These are phyloP conservation scores for Urocynchramus pylzowi DNA, from an alignment of 2,113 vertebrate genomes.

Conservation along the genomic window DNA sequence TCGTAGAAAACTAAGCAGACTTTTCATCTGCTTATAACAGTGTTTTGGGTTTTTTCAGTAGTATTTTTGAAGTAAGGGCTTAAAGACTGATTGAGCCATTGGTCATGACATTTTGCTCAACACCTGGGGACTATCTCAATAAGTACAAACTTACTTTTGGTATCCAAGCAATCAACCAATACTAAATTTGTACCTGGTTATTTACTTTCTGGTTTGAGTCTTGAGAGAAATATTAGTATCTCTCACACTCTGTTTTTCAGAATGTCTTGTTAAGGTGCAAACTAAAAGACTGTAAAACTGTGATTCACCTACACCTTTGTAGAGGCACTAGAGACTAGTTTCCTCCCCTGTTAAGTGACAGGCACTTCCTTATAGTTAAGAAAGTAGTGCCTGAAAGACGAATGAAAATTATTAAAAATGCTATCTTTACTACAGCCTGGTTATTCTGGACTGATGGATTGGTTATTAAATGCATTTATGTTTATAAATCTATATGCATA, in stretches of 20 bases:
- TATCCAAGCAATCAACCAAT: not conserved
- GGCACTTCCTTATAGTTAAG: not conserved
- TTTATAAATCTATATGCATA: not conserved
- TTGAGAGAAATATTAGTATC: constrained; percentile 25
- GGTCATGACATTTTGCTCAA: not conserved
- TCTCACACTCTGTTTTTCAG: constrained; percentile 39
- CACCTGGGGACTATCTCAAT: not conserved
- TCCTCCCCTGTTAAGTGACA: not conserved
- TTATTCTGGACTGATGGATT: not conserved
- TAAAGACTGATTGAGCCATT: not conserved
- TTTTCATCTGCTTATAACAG: not conserved
- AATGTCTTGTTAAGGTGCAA: constrained; percentile 35
- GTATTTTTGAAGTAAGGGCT: not conserved
- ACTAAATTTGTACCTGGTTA: not conserved
- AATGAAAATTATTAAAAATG: not conserved
- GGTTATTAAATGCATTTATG: not conserved
- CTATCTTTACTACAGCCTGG: not conserved
- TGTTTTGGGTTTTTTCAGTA: not conserved
- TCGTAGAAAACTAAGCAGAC: not conserved
- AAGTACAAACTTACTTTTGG: not conserved
- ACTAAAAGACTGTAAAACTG: constrained; percentile 39
- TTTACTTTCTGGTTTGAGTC: not conserved
- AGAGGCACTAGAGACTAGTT: not conserved
- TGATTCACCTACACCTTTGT: not conserved
- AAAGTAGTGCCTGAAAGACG: constrained; percentile 14